These are phyloP conservation scores for Melanostigma gelatinosum DNA, from an alignment of 2,113 vertebrate genomes.

Conservation along the genomic window DNA sequence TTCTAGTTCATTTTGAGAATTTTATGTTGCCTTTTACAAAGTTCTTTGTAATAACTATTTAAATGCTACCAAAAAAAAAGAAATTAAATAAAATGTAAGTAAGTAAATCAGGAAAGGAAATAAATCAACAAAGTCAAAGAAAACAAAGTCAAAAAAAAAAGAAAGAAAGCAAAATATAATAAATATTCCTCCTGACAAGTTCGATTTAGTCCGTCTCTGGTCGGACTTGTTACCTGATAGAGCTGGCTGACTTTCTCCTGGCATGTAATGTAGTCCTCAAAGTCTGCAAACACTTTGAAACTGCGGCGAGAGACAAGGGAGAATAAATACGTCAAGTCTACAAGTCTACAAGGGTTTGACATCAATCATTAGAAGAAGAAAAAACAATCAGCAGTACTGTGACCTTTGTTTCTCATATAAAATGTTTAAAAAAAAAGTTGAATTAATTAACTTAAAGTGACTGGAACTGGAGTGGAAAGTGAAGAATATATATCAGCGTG, in stretches of 20 bases:
- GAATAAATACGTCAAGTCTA: constrained; percentile 18
- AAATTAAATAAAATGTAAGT: not conserved
- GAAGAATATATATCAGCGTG: not conserved
- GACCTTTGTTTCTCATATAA: not conserved
- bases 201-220: too few species aligned
- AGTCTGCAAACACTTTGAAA: constrained; percentile 98
- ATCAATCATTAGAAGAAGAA: not conserved
- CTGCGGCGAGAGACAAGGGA: constrained; percentile 71
- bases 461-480: not conserved
- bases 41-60: not conserved
- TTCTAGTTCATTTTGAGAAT: not conserved
- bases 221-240: constrained; percentile 86
- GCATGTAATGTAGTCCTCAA: constrained; percentile 89
- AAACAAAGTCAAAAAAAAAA: not conserved
- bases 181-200: too few species aligned
- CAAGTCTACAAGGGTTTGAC: not conserved
- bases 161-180: too few species aligned
- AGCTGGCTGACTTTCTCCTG: constrained; percentile 94
- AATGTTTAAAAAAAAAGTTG: not conserved
- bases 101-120: not conserved
- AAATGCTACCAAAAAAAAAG: not conserved
- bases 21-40: not conserved
- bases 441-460: not conserved
- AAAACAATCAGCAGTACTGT: not conserved
- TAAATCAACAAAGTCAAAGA: too few species aligned